phyloP scores from a whole-genome alignment of 2,797 vertebrate species.

The Myoxocephalus aenaeus region DNA sequence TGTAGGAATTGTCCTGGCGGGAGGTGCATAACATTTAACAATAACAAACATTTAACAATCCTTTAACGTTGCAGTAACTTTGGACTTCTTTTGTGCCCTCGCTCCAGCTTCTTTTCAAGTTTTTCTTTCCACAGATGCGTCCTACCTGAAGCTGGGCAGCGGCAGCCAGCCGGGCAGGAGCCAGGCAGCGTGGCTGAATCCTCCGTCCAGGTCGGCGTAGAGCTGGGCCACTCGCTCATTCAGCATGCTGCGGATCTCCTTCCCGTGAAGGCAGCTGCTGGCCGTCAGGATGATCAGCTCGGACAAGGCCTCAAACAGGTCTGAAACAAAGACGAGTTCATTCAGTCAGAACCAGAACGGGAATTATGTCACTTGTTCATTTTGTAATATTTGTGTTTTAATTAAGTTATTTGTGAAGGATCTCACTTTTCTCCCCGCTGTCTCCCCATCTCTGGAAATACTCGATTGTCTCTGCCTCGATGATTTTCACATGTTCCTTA shows the following conservation, averaged over 20 bases:
- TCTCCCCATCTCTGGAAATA: slow-evolving; percentile 97
- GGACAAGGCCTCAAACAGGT: slow-evolving; percentile 94
- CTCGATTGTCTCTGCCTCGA: slow-evolving; percentile 93
- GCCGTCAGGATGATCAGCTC: slow-evolving; percentile 98
- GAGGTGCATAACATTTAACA: no score
- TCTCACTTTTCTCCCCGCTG: slow-evolving; percentile 91
- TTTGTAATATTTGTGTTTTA: background rate
- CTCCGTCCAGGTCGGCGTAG: slow-evolving; percentile 95
- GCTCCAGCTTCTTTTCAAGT: background rate
- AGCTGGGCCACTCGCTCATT: slow-evolving; percentile 93
- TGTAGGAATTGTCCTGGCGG: no score
- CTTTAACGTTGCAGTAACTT: background rate
- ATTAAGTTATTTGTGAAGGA: background rate
- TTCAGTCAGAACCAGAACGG: background rate
- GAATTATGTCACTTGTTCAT: background rate
- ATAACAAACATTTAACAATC: no score
- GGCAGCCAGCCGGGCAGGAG: slow-evolving; percentile 96
- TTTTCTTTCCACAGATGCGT: background rate
- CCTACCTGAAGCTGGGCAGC: slow-evolving; percentile 96
- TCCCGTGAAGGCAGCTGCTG: slow-evolving; percentile 95
- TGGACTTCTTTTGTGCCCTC: background rate
- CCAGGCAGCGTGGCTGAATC: slow-evolving; percentile 96
- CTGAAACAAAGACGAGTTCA: slow-evolving; percentile 71
- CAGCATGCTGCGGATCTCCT: slow-evolving; percentile 92
- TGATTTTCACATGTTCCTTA: slow-evolving; percentile 90